A percentile compares a stretch with the other conserved stretches of the same genome.
Conservation (phyloP, 2,888 invertebrate species). For the Campoplex capitator region DNA sequence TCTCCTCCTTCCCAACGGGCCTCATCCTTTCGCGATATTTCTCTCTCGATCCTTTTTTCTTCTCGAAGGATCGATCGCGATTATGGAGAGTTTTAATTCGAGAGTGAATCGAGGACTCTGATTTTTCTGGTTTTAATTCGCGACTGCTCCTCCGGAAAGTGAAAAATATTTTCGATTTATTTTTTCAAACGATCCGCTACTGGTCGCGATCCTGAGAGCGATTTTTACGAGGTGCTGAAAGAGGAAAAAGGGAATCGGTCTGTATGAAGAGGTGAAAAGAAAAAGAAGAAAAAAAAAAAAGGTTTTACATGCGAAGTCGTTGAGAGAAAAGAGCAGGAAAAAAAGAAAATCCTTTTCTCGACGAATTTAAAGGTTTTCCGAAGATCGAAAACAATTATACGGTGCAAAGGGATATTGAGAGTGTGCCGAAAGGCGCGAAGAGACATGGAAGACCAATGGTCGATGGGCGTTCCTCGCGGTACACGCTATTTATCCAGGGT, state of each 20-base stretch:
- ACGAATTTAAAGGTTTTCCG: background rate
- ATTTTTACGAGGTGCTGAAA: background rate
- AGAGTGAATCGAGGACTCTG: too few species aligned
- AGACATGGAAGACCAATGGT: conserved; percentile 13
- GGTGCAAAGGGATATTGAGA: conserved; percentile 15
- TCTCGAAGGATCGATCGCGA: conserved; percentile 5
- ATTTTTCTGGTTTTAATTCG: background rate
- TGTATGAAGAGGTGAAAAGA: background rate
- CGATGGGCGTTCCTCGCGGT: conserved; percentile 58
- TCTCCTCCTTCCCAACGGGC: conserved; percentile 56
- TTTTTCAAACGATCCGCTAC: background rate
- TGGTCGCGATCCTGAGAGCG: background rate
- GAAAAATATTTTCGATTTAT: background rate
- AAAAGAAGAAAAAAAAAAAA: background rate
- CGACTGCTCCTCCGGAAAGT: background rate
- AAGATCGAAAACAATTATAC: background rate
- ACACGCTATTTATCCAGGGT: conserved; percentile 73
- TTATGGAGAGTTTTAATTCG: background rate
- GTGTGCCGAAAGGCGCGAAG: conserved; percentile 45
- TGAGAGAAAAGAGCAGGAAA: background rate
- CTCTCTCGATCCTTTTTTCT: conserved; percentile 33
- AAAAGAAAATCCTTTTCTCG: background rate
- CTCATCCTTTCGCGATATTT: background rate
- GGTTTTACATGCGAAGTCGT: background rate
- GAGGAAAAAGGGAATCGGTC: background rate